Evolutionary conservation across 2,797 vertebrate species (phyloP).

Genomic region (Eulemur rubriventer): DNA sequence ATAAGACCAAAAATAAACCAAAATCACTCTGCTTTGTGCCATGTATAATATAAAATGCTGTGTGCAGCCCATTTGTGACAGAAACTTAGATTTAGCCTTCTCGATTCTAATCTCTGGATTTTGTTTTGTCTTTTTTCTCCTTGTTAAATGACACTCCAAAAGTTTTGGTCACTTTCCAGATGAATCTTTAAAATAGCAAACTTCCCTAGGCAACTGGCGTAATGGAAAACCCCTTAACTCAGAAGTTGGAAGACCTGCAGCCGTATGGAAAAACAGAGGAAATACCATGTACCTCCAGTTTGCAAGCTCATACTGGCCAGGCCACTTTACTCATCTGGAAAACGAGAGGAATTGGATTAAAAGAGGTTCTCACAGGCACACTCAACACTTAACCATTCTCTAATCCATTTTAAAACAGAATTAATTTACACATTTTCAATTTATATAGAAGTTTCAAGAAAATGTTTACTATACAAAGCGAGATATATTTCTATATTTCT

Average conservation of each 20-base stretch:
- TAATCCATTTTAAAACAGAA: background rate
- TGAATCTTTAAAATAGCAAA: conserved; percentile 10
- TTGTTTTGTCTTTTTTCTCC: background rate
- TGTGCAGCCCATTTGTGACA: background rate
- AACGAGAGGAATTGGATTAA: background rate
- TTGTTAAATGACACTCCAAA: background rate
- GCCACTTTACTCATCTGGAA: background rate
- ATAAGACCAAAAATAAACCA: background rate
- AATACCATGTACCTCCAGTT: background rate
- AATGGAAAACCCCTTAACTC: background rate
- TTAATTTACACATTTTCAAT: background rate
- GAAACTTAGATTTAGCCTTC: background rate
- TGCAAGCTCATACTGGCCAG: background rate
- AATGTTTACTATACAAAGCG: background rate
- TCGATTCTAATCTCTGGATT: background rate
- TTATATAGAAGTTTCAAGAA: background rate
- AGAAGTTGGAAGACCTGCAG: background rate
- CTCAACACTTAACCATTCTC: background rate
- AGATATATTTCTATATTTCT: background rate
- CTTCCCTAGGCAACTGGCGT: background rate
- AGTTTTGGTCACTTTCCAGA: background rate
- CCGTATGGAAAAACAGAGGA: background rate
- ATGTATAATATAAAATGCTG: background rate
- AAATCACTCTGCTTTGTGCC: background rate
- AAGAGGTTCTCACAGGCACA: background rate